phyloP scores from a whole-genome alignment of 2,888 invertebrate species.

The Pocota personata region DNA sequence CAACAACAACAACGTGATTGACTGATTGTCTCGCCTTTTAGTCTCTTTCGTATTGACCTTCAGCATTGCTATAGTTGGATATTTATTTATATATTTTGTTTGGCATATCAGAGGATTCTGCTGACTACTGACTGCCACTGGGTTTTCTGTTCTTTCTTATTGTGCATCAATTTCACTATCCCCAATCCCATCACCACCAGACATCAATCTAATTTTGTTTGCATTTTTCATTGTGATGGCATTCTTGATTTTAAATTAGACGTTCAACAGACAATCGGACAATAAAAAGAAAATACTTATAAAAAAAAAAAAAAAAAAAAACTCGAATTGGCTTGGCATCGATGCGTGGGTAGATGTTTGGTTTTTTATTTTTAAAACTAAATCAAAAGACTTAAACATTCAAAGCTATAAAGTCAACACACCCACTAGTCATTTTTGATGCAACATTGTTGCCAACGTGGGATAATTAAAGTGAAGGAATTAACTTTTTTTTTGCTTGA shows the following conservation, averaged over 20 bases:
- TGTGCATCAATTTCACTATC: slow-evolving; percentile 40
- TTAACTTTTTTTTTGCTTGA: background rate
- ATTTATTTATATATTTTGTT: slow-evolving; percentile 21
- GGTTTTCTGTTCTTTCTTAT: background rate
- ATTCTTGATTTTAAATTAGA: slow-evolving; percentile 69
- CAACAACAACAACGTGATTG: slow-evolving; percentile 38
- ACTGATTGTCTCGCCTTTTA: slow-evolving; percentile 65
- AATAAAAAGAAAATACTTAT: background rate
- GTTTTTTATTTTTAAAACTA: slow-evolving; percentile 24
- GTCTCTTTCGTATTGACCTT: slow-evolving; percentile 64
- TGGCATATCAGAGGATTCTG: slow-evolving; percentile 19
- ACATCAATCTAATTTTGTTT: slow-evolving; percentile 65
- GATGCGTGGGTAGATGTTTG: slow-evolving; percentile 60
- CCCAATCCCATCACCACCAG: background rate
- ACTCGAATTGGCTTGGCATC: slow-evolving; percentile 26
- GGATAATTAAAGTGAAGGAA: background rate
- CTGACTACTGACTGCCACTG: slow-evolving; percentile 33
- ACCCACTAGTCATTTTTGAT: slow-evolving; percentile 15
- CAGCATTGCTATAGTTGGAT: background rate
- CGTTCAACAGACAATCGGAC: slow-evolving; percentile 62
- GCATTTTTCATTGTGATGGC: slow-evolving; percentile 52
- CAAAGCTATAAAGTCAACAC: slow-evolving; percentile 35
- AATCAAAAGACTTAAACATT: slow-evolving; percentile 21
- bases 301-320: slow-evolving; percentile 8
- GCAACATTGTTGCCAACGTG: slow-evolving; percentile 34